phyloP scores from a whole-genome alignment of 2,888 invertebrate species.

The Mythimna albipuncta region DNA sequence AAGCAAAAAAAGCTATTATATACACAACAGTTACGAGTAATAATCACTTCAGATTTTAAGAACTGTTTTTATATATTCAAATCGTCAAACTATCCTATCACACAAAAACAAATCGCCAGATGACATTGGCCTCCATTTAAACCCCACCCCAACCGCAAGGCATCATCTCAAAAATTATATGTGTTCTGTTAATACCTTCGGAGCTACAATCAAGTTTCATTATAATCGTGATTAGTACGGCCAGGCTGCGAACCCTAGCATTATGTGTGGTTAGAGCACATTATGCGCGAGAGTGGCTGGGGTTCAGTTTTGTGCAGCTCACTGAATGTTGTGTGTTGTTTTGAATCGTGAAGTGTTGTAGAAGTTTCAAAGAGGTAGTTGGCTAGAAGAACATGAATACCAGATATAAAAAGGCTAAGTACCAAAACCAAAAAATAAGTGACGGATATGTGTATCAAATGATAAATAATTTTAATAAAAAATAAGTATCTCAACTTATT shows the following conservation, averaged over 20 bases:
- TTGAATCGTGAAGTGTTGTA: neutral
- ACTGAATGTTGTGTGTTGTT: constrained; percentile 9
- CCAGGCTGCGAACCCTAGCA: constrained; percentile 49
- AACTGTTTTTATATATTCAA: neutral
- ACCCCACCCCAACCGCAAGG: constrained; percentile 39
- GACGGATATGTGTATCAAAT: too few relatives aligned
- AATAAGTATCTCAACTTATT: too few relatives aligned
- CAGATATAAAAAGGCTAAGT: too few relatives aligned
- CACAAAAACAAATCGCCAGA: constrained; percentile 13
- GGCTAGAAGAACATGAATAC: neutral
- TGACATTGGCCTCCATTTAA: constrained; percentile 22
- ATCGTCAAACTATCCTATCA: neutral
- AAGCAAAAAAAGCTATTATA: too few relatives aligned
- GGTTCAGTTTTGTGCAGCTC: constrained; percentile 47
- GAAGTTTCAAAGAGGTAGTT: neutral
- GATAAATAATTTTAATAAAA: too few relatives aligned
- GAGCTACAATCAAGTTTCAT: constrained; percentile 65
- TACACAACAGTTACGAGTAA: too few relatives aligned
- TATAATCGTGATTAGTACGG: constrained; percentile 69
- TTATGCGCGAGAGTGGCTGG: constrained; percentile 54
- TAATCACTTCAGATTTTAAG: neutral
- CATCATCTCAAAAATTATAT: constrained; percentile 62
- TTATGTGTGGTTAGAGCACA: constrained; percentile 67
- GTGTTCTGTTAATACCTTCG: constrained; percentile 62
- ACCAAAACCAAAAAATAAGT: too few relatives aligned